Conservation (phyloP, 2,113 vertebrate species). For the Ceyx margarethae region DNA sequence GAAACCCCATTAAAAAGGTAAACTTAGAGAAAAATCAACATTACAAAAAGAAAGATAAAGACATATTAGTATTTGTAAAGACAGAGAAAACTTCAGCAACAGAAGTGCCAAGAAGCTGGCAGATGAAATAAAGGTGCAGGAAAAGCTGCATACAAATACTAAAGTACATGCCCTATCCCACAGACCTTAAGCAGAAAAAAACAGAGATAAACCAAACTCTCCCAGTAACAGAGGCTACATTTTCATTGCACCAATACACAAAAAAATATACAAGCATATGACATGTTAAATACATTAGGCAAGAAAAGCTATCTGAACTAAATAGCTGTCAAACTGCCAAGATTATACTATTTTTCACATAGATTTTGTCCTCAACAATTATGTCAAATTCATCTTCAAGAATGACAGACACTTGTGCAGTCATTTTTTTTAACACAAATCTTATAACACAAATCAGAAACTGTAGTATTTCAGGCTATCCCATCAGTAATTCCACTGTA, state of each 20-base stretch:
- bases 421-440: neutral
- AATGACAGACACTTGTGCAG: neutral
- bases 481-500: neutral
- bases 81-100: constrained; percentile 23
- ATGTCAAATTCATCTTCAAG: neutral
- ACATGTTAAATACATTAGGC: neutral
- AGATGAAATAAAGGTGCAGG: constrained; percentile 17
- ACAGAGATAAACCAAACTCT: neutral
- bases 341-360: neutral
- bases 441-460: neutral
- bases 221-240: neutral
- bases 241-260: neutral
- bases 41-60: neutral
- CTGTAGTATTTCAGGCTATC: neutral
- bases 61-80: neutral
- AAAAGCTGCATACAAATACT: neutral
- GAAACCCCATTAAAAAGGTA: neutral
- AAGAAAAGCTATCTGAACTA: constrained; percentile 18
- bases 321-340: neutral
- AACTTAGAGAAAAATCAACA: neutral
- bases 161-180: neutral
- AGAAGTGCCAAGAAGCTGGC: neutral
- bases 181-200: neutral
- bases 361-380: neutral
- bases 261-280: neutral